phyloP scores from a whole-genome alignment of 2,888 invertebrate genomes.

The Sesamia inferens region DNA sequence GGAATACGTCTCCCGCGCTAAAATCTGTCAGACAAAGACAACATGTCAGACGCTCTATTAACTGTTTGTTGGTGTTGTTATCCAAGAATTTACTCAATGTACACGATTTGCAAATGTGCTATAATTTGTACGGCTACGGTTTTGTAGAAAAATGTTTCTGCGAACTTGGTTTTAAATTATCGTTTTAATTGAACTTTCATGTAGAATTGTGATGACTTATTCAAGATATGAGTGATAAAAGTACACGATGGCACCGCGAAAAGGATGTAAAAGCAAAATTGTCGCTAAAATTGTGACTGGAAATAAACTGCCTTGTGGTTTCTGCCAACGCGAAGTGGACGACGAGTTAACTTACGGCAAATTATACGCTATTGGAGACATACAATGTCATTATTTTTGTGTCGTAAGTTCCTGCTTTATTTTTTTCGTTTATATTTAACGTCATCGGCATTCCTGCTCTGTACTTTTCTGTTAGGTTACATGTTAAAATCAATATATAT shows the following conservation, averaged over 20 bases:
- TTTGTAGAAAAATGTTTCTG: neutral
- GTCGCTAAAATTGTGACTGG: constrained; percentile 78
- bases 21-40: constrained; percentile 41
- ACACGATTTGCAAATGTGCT: constrained; percentile 11
- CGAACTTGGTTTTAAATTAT: neutral
- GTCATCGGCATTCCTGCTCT: neutral
- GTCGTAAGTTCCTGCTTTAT: constrained; percentile 89
- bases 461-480: neutral
- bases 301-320: constrained; percentile 83
- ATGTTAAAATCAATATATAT: neutral
- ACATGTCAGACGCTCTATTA: constrained; percentile 37
- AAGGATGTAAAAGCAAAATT: constrained; percentile 48
- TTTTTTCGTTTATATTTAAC: neutral
- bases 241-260: constrained; percentile 65
- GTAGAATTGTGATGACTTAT: constrained; percentile 1
- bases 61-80: constrained; percentile 40
- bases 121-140: neutral
- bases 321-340: constrained; percentile 87
- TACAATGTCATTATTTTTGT: constrained; percentile 94
- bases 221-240: neutral
- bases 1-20: constrained; percentile 59
- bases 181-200: neutral
- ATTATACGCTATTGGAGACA: constrained; percentile 87
- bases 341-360: constrained; percentile 90
- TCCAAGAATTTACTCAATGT: neutral